These are phyloP conservation scores for Boloria selene DNA, from an alignment of 2,888 invertebrate species.

Conservation along the genomic window DNA sequence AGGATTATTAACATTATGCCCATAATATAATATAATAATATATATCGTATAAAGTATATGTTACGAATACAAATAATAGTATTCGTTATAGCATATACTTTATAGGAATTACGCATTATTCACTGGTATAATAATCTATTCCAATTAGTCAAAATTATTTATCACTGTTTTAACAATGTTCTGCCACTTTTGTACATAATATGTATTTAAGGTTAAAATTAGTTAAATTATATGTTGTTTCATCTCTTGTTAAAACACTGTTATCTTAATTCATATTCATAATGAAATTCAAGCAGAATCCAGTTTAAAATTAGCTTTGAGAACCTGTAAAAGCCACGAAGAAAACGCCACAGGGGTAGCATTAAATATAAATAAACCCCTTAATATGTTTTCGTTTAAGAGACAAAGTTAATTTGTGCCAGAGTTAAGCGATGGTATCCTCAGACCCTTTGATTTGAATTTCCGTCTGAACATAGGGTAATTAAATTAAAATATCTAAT, in stretches of 20 bases:
- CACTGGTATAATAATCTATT: too few relatives aligned
- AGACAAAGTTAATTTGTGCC: conserved; percentile 23
- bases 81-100: too few relatives aligned
- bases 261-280: too few relatives aligned
- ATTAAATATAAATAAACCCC: conserved; percentile 8
- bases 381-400: conserved; percentile 6
- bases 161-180: too few relatives aligned
- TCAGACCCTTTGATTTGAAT: conserved; percentile 18
- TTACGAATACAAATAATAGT: too few relatives aligned
- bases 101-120: too few relatives aligned
- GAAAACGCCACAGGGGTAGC: background rate
- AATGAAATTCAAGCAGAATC: too few relatives aligned
- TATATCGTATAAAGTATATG: too few relatives aligned
- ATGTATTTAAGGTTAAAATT: conserved; percentile 40
- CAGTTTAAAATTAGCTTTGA: background rate
- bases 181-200: too few relatives aligned
- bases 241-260: background rate
- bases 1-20: too few relatives aligned
- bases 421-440: conserved; percentile 19
- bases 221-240: background rate
- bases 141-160: too few relatives aligned
- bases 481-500: background rate
- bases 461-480: background rate
- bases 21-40: too few relatives aligned
- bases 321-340: background rate